Evolutionary conservation across 2,113 vertebrate genomes (phyloP).

Genomic region (Tetraodon nigroviridis): DNA sequence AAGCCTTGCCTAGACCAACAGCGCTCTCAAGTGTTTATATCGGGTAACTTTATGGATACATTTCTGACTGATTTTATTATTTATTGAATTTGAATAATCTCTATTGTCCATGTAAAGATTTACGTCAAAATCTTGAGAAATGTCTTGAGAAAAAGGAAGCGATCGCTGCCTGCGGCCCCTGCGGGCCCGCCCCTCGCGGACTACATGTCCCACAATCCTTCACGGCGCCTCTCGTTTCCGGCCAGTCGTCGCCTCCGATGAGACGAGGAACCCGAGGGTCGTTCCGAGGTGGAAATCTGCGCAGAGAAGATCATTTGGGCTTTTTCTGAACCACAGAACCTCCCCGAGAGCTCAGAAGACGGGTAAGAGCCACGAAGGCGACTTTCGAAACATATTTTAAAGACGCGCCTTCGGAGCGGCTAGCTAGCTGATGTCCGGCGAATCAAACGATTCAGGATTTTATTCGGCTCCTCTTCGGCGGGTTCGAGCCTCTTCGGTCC

Average conservation of each 20-base stretch:
- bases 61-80: no score
- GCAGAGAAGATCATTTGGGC: not conserved
- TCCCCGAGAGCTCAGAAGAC: accelerated
- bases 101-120: no score
- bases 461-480: no score
- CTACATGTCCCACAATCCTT: slow-evolving; percentile 43
- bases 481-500: no score
- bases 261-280: slow-evolving; percentile 25
- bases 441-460: not conserved
- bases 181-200: not conserved
- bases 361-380: not conserved
- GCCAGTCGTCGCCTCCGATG: not conserved
- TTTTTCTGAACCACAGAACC: not conserved
- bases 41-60: no score
- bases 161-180: no score
- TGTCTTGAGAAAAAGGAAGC: no score
- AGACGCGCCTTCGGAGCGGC: not conserved
- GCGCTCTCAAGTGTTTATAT: no score
- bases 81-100: no score
- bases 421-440: slow-evolving; percentile 5
- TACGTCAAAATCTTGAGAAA: no score
- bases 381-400: not conserved
- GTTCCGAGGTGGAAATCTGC: not conserved
- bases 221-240: not conserved
- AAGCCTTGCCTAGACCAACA: no score